Evolutionary conservation across 2,797 vertebrate genomes (phyloP).

Genomic region (Ambastaia sidthimunki): DNA sequence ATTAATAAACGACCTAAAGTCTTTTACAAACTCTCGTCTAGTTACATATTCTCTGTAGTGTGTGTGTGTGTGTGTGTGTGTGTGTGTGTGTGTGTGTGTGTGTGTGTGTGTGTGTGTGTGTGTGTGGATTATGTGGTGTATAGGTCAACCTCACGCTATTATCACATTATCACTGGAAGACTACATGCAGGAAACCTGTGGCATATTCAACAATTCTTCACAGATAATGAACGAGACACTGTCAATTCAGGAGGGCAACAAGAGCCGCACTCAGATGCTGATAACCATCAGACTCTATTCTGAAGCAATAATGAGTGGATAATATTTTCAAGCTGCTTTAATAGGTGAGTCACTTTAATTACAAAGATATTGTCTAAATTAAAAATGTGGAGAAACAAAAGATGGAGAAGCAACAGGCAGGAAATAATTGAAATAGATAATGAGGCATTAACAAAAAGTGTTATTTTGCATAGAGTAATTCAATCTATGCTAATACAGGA

Average conservation of each 20-base stretch:
- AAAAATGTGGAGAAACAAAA: background rate
- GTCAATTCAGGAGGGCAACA: conserved; percentile 15
- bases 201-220: conserved; percentile 6
- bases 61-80: background rate
- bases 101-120: background rate
- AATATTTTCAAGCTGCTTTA: conserved; percentile 7
- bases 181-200: background rate
- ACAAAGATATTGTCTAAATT: background rate
- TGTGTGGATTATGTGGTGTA: background rate
- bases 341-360: background rate
- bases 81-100: background rate
- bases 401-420: background rate
- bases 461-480: background rate
- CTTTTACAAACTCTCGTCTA: conserved; percentile 72
- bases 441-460: background rate
- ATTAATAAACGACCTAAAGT: conserved; percentile 76
- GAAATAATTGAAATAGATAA: background rate
- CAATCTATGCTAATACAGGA: background rate
- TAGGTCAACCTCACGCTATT: background rate
- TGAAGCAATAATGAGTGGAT: background rate
- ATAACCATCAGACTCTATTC: background rate
- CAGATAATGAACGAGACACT: background rate
- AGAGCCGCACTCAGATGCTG: background rate
- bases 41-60: background rate
- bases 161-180: background rate